phyloP scores from a whole-genome alignment of 2,113 vertebrate genomes.

The Spermophilus dauricus region DNA sequence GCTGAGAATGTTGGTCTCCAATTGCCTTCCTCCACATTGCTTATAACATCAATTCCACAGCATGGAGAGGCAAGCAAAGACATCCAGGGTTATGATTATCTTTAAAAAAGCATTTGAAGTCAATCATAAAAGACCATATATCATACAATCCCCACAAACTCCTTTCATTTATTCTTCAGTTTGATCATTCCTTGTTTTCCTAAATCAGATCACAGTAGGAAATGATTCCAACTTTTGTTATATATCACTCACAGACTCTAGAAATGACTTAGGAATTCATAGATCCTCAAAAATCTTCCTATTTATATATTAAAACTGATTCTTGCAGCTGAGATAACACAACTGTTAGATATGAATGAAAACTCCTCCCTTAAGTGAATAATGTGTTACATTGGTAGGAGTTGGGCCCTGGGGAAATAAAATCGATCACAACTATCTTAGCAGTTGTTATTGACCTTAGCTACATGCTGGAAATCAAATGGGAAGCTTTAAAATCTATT shows the following conservation, averaged over 20 bases:
- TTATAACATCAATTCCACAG: neutral
- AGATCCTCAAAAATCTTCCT: neutral
- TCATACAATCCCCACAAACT: neutral
- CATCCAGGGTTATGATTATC: neutral
- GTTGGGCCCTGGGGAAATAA: neutral
- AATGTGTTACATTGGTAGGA: neutral
- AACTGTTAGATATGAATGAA: neutral
- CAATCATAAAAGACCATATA: neutral
- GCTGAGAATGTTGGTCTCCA: neutral
- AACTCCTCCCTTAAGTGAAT: neutral
- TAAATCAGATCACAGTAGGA: neutral
- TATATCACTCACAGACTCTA: neutral
- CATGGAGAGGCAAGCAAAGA: neutral
- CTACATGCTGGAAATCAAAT: neutral
- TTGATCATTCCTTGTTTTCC: neutral
- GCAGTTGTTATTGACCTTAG: neutral
- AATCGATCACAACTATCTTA: neutral
- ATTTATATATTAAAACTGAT: constrained; percentile 38
- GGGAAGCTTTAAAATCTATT: neutral
- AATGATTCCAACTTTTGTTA: neutral
- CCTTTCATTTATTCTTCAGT: constrained; percentile 12
- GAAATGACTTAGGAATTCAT: neutral
- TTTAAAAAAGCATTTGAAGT: neutral
- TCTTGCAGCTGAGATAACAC: neutral
- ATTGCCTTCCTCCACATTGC: neutral